Conservation (phyloP, 2,888 invertebrate species). For the Iselma pallidipennis region DNA sequence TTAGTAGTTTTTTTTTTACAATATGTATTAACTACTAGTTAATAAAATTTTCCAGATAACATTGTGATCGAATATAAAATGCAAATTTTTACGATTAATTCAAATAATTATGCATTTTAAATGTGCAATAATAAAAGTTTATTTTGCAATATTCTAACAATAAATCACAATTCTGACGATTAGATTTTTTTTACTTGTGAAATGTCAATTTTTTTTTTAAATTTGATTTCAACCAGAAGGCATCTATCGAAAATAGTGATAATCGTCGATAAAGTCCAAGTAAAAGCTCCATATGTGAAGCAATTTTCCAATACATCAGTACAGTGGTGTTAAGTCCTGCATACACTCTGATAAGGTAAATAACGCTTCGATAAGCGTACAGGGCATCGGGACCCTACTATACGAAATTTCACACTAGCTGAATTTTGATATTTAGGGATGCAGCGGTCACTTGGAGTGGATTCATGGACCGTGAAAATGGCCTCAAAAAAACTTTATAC, state of each 20-base stretch:
- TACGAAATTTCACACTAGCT: constrained; percentile 52
- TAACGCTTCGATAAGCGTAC: constrained; percentile 41
- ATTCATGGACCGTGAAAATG: constrained; percentile 49
- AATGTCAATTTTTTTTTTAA: not conserved
- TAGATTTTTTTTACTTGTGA: not conserved
- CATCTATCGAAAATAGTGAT: constrained; percentile 2
- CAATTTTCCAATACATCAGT: constrained; percentile 51
- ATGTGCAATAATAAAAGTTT: constrained; percentile 45
- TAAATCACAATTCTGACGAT: no score
- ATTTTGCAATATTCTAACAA: no score
- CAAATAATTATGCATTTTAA: constrained; percentile 46
- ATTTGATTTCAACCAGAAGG: not conserved
- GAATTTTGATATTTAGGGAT: constrained; percentile 56
- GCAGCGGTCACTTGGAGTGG: constrained; percentile 37
- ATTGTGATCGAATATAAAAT: constrained; percentile 21
- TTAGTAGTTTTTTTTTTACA: not conserved
- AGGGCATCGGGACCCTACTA: constrained; percentile 31
- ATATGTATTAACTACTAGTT: not conserved
- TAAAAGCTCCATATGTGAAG: constrained; percentile 28
- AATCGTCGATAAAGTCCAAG: constrained; percentile 19
- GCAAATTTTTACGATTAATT: constrained; percentile 40
- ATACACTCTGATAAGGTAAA: constrained; percentile 51
- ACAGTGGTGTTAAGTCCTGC: constrained; percentile 53
- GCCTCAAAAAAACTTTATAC: constrained; percentile 33
- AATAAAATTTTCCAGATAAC: constrained; percentile 14